Percentiles rank a stretch among this genome's conserved stretches.
These are phyloP conservation scores for Orycteropus afer DNA, from an alignment of 2,113 vertebrate genomes.

Conservation along the genomic window DNA sequence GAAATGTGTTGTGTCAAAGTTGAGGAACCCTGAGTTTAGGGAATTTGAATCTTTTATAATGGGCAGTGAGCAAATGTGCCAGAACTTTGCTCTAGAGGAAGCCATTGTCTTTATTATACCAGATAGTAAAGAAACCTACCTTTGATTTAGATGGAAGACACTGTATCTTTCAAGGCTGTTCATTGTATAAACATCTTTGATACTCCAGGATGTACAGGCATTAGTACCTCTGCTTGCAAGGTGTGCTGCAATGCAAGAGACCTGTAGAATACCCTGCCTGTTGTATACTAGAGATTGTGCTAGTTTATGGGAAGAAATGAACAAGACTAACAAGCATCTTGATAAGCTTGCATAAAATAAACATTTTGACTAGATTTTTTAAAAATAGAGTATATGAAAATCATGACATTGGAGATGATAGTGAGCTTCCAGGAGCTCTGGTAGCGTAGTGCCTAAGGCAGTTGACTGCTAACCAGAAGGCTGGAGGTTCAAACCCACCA, in stretches of 20 bases:
- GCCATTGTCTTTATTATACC: neutral
- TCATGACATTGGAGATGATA: neutral
- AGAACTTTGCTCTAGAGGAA: neutral
- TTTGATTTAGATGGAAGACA: neutral
- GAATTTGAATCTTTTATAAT: neutral
- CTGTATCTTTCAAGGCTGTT: neutral
- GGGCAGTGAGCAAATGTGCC: neutral
- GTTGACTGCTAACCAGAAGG: too few relatives aligned
- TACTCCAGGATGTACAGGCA: neutral
- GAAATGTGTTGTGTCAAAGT: neutral
- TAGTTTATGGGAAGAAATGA: neutral
- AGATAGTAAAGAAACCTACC: neutral
- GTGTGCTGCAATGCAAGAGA: neutral
- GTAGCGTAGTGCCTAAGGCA: too few relatives aligned
- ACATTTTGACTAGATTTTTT: neutral
- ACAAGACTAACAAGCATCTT: neutral
- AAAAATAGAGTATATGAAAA: neutral
- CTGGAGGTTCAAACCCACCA: too few relatives aligned
- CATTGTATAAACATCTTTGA: neutral
- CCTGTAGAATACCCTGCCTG: neutral
- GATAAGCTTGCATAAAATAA: neutral
- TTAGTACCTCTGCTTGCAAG: neutral
- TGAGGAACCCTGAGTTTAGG: neutral
- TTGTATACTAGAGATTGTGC: neutral
- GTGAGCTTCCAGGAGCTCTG: too few relatives aligned